A percentile compares a stretch with the other conserved stretches of the same genome.
Evolutionary conservation across 2,797 vertebrate genomes (phyloP).

Genomic region (Diplodus puntazzo): DNA sequence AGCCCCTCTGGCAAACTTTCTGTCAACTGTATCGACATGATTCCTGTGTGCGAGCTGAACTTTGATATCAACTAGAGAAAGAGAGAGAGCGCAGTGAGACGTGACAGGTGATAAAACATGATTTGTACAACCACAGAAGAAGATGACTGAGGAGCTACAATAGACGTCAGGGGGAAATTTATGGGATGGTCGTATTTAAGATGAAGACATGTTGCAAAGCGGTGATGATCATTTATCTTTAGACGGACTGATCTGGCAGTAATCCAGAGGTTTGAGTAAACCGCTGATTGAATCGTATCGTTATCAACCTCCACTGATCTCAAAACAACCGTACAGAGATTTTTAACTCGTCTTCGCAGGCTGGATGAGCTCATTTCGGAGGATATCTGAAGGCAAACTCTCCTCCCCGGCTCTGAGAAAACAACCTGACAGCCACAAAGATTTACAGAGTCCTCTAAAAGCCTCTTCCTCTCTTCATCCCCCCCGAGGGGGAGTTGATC

Average conservation of each 20-base stretch:
- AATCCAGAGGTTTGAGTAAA: not conserved
- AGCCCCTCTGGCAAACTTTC: too few species aligned
- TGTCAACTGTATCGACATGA: too few species aligned
- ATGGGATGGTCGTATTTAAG: not conserved
- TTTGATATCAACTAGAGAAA: too few species aligned
- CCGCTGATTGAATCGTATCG: not conserved
- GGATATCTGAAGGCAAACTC: not conserved
- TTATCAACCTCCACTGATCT: not conserved
- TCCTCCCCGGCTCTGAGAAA: not conserved
- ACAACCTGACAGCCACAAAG: not conserved
- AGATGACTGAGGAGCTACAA: not conserved
- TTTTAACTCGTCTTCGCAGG: not conserved
- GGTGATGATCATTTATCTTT: not conserved
- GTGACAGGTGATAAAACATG: not conserved
- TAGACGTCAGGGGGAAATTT: not conserved
- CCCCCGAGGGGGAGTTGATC: not conserved
- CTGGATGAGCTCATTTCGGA: not conserved
- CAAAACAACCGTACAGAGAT: too few species aligned
- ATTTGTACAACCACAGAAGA: not conserved
- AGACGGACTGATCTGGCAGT: not conserved
- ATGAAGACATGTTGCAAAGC: not conserved
- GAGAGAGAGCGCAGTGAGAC: not conserved
- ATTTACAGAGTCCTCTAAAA: slow-evolving; percentile 9
- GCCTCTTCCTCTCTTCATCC: not conserved
- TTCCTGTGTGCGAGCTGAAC: too few species aligned